phyloP scores from a whole-genome alignment of 92 coral and sea anemone genomes.

The Pocillopora grandis region DNA sequence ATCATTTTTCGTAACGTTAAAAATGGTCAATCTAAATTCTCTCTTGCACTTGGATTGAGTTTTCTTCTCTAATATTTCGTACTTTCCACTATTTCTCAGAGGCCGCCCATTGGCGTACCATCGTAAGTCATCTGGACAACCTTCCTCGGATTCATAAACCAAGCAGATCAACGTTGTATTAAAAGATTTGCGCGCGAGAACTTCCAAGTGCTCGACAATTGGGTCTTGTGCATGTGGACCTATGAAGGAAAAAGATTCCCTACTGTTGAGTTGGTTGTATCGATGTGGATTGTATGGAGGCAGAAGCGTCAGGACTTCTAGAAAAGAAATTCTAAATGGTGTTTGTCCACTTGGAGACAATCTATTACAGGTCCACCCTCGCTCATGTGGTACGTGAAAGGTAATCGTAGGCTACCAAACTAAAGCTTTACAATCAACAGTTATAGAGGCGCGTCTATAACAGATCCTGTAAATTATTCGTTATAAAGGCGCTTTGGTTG shows the following conservation, averaged over 20 bases:
- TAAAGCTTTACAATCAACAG: no score
- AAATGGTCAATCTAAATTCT: neutral
- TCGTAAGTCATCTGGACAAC: neutral
- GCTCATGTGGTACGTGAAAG: no score
- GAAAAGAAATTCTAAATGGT: no score
- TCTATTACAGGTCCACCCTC: no score
- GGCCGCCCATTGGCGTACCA: neutral
- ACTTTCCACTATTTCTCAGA: neutral
- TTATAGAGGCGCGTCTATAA: no score
- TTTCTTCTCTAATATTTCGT: neutral
- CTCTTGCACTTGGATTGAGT: neutral
- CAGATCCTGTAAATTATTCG: no score
- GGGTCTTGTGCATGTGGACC: neutral
- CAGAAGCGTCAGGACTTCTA: no score
- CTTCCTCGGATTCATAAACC: neutral
- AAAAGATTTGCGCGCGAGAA: neutral
- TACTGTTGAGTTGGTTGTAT: no score
- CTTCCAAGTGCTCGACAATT: neutral
- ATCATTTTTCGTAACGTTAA: slow-evolving; percentile 15
- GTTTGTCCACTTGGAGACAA: no score
- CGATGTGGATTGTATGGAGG: no score
- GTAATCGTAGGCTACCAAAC: no score
- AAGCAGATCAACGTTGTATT: slow-evolving; percentile 5
- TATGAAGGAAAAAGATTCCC: neutral
- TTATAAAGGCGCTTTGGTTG: no score